phyloP scores from a whole-genome alignment of 2,888 invertebrate genomes.

The Ophion obscuratus region DNA sequence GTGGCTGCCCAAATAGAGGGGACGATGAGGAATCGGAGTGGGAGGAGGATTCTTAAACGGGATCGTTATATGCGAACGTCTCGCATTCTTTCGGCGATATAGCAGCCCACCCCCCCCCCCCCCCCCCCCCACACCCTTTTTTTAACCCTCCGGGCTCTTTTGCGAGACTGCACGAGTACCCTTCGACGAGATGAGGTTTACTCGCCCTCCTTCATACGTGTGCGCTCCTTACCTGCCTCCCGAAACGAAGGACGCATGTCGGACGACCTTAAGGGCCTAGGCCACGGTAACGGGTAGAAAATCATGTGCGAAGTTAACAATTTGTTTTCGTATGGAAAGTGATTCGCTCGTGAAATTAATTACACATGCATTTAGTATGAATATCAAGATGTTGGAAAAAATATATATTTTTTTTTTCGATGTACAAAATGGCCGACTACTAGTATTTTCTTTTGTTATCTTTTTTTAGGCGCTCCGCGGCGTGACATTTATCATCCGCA shows the following conservation, averaged over 20 bases:
- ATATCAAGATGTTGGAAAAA: too few relatives aligned
- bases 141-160: conserved; percentile 21
- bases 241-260: background rate
- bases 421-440: too few relatives aligned
- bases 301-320: too few relatives aligned
- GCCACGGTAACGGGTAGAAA: too few relatives aligned
- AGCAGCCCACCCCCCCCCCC: conserved; percentile 3
- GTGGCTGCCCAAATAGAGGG: conserved; percentile 66
- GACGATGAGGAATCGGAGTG: conserved; percentile 51
- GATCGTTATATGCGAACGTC: conserved; percentile 81
- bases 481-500: too few relatives aligned
- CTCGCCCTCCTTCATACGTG: conserved; percentile 16
- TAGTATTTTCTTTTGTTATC: too few relatives aligned
- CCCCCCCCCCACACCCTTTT: background rate
- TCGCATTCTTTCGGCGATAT: conserved; percentile 71
- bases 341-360: too few relatives aligned
- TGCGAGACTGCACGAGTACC: conserved; percentile 4
- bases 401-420: too few relatives aligned
- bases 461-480: too few relatives aligned
- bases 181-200: conserved; percentile 32
- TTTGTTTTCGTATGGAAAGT: too few relatives aligned
- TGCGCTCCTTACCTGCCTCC: background rate
- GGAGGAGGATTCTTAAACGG: conserved; percentile 79
- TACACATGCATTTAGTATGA: too few relatives aligned
- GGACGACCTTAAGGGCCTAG: too few relatives aligned